Percentiles rank a stretch among this genome's conserved stretches.
Conservation (phyloP, 2,113 vertebrate genomes). For the Percopsis transmontana region DNA sequence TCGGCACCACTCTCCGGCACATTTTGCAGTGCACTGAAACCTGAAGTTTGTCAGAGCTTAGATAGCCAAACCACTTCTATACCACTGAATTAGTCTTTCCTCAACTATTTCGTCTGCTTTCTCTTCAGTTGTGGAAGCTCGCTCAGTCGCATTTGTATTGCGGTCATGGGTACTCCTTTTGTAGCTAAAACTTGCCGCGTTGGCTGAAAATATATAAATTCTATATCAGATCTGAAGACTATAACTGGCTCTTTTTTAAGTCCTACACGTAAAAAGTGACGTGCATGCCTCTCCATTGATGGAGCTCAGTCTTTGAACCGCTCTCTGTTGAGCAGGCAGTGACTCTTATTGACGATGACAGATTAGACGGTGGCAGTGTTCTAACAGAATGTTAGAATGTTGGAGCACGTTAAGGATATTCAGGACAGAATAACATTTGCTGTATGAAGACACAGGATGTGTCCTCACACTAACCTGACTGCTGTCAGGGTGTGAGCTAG, state of each 20-base stretch:
- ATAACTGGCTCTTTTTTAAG: conserved; percentile 16
- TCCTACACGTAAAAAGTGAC: conserved; percentile 2
- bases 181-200: too few relatives aligned
- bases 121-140: too few relatives aligned
- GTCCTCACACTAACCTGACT: not conserved
- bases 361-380: not conserved
- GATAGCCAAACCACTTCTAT: too few relatives aligned
- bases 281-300: not conserved
- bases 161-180: too few relatives aligned
- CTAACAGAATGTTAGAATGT: not conserved
- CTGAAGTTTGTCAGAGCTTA: too few relatives aligned
- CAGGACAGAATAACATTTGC: too few relatives aligned
- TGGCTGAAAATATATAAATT: conserved; percentile 2
- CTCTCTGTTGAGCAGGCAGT: not conserved
- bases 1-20: too few relatives aligned
- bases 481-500: not conserved
- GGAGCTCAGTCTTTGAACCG: not conserved
- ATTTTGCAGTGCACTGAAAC: too few relatives aligned
- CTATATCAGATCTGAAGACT: conserved; percentile 1
- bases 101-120: too few relatives aligned
- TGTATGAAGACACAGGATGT: conserved; percentile 18
- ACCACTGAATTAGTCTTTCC: too few relatives aligned
- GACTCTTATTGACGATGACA: not conserved
- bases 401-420: too few relatives aligned
- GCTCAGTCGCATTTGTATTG: too few relatives aligned